Percentiles rank a stretch among this genome's conserved stretches.
Evolutionary conservation across 2,797 vertebrate species (phyloP).

Genomic region (Schizopygopsis pylzovi): DNA sequence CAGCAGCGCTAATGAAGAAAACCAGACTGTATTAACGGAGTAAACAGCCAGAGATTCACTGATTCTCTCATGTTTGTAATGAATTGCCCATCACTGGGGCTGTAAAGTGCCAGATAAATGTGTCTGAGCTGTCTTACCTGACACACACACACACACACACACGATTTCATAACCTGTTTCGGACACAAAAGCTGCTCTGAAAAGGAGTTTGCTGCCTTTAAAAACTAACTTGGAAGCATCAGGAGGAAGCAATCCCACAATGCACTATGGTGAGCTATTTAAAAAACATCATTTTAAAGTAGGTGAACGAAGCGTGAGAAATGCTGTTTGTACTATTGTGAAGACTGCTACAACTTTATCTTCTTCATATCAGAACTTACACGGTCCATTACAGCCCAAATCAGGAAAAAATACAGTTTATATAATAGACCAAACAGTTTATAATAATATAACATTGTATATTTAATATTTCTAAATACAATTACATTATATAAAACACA

Average conservation of each 20-base stretch:
- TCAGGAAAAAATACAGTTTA: not conserved
- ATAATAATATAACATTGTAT: not conserved
- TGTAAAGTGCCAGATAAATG: conserved; percentile 21
- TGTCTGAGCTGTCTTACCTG: not conserved
- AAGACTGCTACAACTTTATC: not conserved
- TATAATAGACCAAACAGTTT: not conserved
- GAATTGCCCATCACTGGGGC: conserved; percentile 19
- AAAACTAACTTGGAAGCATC: not conserved
- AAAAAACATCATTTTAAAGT: not conserved
- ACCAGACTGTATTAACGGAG: conserved; percentile 52
- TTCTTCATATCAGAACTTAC: not conserved
- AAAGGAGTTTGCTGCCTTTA: not conserved
- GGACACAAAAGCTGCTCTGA: not conserved
- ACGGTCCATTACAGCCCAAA: not conserved
- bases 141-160: not conserved
- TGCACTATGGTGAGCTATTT: not conserved
- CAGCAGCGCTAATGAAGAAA: conserved; percentile 41
- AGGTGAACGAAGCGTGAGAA: not conserved
- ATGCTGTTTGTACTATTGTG: not conserved
- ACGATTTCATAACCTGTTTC: not conserved
- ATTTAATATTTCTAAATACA: not conserved
- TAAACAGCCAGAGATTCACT: conserved; percentile 43
- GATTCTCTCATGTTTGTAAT: conserved; percentile 19
- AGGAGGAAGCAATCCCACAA: not conserved
- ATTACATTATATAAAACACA: not conserved